Percentiles rank a stretch among this genome's conserved stretches.
Conservation (phyloP, 2,797 vertebrate genomes). For the Lemur catta region DNA sequence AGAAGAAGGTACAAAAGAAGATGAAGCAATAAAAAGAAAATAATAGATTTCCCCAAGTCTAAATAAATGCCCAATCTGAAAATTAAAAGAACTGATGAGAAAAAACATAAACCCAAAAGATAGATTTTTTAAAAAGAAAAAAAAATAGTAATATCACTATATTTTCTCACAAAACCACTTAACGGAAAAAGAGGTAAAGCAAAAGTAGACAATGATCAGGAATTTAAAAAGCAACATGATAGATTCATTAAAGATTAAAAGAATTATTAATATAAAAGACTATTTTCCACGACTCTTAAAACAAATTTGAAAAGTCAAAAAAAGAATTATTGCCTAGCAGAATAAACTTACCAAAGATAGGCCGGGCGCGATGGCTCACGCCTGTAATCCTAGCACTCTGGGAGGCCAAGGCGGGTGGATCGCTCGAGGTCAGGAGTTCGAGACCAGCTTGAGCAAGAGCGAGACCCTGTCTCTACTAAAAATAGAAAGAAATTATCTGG, state of each 20-base stretch:
- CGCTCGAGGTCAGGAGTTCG: no score
- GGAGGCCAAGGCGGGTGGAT: no score
- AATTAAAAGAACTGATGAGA: not conserved
- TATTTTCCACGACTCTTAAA: conserved; percentile 1
- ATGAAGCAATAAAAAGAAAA: not conserved
- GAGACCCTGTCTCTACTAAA: no score
- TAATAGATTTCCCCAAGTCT: not conserved
- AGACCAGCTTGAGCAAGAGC: no score
- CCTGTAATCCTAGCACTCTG: no score
- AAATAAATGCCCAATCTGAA: not conserved
- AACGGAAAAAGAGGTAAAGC: not conserved
- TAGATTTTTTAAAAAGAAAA: not conserved
- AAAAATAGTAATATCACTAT: not conserved
- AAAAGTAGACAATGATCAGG: not conserved
- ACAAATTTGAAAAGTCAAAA: not conserved
- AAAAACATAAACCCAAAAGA: not conserved
- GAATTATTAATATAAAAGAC: not conserved
- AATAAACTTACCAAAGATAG: conserved; percentile 26
- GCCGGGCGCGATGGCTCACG: no score
- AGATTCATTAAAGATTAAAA: conserved; percentile 1
- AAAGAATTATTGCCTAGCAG: not conserved
- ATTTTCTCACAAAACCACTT: not conserved
- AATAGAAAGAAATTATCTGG: no score
- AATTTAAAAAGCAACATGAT: not conserved
- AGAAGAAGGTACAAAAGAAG: not conserved